These are phyloP conservation scores for Bicyclus anynana DNA, from an alignment of 1,140 invertebrate genomes.

Conservation along the genomic window DNA sequence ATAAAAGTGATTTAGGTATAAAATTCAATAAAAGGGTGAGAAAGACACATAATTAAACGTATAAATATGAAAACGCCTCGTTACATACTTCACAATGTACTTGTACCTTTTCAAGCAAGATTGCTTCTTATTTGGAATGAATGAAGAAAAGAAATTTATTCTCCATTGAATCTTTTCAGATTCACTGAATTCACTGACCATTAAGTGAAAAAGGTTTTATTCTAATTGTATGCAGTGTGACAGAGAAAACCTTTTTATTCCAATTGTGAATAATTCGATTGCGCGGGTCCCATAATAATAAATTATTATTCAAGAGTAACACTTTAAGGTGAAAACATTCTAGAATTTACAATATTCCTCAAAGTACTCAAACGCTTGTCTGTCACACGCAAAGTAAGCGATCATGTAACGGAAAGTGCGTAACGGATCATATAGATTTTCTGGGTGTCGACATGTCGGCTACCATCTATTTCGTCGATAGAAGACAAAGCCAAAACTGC, in stretches of 20 bases:
- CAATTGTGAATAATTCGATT: conserved; percentile 20
- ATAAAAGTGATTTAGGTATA: too few relatives aligned
- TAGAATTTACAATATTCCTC: neutral
- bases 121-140: neutral
- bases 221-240: conserved; percentile 10
- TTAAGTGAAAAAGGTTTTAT: conserved; percentile 9
- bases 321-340: neutral
- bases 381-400: too few relatives aligned
- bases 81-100: neutral
- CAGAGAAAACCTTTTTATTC: conserved; percentile 16
- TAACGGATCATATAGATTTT: too few relatives aligned
- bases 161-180: conserved; percentile 5
- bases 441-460: too few relatives aligned
- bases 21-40: too few relatives aligned
- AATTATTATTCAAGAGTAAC: conserved; percentile 22
- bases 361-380: too few relatives aligned
- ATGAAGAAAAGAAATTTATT: conserved; percentile 3
- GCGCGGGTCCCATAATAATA: conserved; percentile 18
- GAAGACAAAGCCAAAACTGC: too few relatives aligned
- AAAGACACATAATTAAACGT: too few relatives aligned
- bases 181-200: conserved; percentile 2
- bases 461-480: too few relatives aligned
- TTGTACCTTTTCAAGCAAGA: neutral
- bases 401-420: too few relatives aligned
- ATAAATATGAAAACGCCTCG: too few relatives aligned